Base-by-base conservation (phyloP, 1,140 invertebrate species). In the Ceratina calcarata region DNA sequence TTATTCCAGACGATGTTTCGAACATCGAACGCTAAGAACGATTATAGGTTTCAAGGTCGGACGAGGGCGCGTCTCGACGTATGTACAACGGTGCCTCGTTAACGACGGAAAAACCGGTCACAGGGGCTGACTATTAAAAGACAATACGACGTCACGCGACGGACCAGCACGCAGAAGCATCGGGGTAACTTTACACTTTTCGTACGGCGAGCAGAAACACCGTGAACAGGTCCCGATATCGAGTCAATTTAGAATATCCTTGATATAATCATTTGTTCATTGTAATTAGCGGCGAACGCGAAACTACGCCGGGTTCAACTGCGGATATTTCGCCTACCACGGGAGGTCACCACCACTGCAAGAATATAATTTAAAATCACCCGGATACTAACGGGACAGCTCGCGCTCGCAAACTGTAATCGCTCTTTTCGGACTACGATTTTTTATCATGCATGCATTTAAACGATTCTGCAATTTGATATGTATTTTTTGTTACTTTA, bases 41-140 rank as follows among this genome's bases (percentile, higher is more conserved):
- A 75, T 81, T 81, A 81, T 84, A 81, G 64, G 78, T 86, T 68
- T 84, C 85, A 87, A 87, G 85, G 85, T 86, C 84, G 85, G 77
- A 86, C 68, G 85, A 87, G 85, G 85, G 85, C 85, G 85, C 85
- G 85, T 82, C 85, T 83, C 81, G 64, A 77, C 69, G 76, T 32
- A 32, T 32, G 27, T 82, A 49, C 62, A 71, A 85, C 79, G 69
- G 53, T 74, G 66, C 24, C 71, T 69, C 37, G 37, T 75, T 61
- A 60, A 77, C 77, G 74, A 76, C 78, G 68, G 78, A 53, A 75
- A 83, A 87, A 84, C 82, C 82, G 85, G 85, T 87, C 75, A 86
- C 67, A 83, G 60, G 74, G 70, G 78, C 65, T 80, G 71, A 77
- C 85, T 87, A 87, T 86, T 86, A 86, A 87, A 87, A 87, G 85